Conservation (phyloP, 2,888 invertebrate genomes). For the Nezara viridula region DNA sequence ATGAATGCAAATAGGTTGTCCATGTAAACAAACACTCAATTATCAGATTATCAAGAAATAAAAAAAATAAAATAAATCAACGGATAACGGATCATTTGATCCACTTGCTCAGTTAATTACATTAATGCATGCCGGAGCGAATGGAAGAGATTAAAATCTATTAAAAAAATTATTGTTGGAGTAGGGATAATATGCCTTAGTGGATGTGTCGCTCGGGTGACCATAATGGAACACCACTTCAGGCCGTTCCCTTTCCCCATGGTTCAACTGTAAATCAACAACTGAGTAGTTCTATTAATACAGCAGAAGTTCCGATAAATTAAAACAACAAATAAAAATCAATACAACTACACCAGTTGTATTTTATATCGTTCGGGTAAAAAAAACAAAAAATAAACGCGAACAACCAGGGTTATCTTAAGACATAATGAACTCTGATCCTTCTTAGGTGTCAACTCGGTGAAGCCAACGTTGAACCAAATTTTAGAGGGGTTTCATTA, state of each 20-base stretch:
- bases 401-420: too few species aligned
- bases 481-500: too few species aligned
- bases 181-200: background rate
- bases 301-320: background rate
- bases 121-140: background rate
- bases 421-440: too few species aligned
- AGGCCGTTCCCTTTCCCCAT: too few species aligned
- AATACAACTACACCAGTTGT: too few species aligned
- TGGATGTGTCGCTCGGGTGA: background rate
- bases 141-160: too few species aligned
- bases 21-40: background rate
- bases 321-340: background rate
- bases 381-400: too few species aligned
- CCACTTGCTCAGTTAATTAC: background rate
- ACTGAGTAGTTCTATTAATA: background rate
- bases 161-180: background rate
- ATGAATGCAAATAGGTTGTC: too few species aligned
- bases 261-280: background rate
- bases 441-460: too few species aligned
- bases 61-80: background rate
- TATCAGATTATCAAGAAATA: background rate
- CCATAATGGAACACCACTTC: background rate
- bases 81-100: background rate
- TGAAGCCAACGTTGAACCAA: too few species aligned
- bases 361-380: too few species aligned